phyloP scores from a whole-genome alignment of 2,113 vertebrate genomes.

The Pycnonotus jocosus region DNA sequence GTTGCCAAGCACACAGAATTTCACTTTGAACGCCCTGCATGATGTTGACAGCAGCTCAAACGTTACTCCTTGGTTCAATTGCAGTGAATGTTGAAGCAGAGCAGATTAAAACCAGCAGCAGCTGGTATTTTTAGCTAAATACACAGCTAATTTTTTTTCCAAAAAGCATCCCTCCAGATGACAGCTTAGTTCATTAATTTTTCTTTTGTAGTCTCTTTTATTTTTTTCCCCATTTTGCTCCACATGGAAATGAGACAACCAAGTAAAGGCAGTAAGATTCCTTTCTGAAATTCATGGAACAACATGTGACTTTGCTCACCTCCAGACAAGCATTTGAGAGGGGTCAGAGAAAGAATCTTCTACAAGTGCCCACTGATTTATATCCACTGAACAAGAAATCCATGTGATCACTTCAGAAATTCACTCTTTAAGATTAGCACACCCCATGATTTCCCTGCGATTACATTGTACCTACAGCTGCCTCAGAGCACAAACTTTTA shows the following conservation, averaged over 20 bases:
- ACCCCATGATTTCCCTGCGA: neutral
- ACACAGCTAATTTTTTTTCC: neutral
- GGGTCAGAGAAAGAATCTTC: neutral
- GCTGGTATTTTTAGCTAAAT: neutral
- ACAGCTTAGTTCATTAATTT: neutral
- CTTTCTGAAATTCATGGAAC: neutral
- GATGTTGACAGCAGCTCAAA: neutral
- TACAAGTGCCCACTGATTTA: neutral
- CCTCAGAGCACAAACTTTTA: neutral
- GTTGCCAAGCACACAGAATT: neutral
- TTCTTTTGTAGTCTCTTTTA: neutral
- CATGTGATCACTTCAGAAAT: neutral
- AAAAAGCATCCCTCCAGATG: neutral
- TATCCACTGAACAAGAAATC: neutral
- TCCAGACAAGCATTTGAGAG: neutral
- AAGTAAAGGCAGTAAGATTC: neutral
- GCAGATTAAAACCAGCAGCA: neutral
- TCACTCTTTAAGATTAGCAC: too few species aligned
- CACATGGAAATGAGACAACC: neutral
- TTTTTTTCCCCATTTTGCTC: neutral
- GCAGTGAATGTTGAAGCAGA: neutral
- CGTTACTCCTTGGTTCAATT: neutral
- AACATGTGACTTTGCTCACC: neutral
- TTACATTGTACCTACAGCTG: neutral
- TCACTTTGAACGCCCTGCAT: neutral